Conservation (phyloP, 1,140 invertebrate genomes). For the Drosophila athabasca region DNA sequence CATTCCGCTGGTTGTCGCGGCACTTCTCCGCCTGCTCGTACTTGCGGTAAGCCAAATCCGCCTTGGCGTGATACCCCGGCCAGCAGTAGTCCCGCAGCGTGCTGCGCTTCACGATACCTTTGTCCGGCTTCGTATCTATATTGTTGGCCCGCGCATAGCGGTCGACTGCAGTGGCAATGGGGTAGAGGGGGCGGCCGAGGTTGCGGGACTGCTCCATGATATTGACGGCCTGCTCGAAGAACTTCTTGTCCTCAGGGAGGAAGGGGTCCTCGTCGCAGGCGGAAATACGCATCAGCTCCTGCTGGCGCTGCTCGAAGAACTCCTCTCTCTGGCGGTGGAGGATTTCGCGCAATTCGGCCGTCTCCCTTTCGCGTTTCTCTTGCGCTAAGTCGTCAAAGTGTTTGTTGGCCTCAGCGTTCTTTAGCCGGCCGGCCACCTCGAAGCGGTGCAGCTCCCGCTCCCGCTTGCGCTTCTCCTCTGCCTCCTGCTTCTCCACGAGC, state of each 20-base stretch:
- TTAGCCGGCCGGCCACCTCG: constrained; percentile 42
- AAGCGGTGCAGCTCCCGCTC: constrained; percentile 50
- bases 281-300: constrained; percentile 45
- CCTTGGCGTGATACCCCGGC: constrained; percentile 59
- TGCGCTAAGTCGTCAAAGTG: constrained; percentile 22
- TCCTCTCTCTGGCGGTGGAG: constrained; percentile 44
- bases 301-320: constrained; percentile 29
- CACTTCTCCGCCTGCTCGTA: constrained; percentile 63
- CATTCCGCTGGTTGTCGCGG: constrained; percentile 22
- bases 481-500: neutral
- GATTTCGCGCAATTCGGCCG: constrained; percentile 16
- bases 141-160: constrained; percentile 44
- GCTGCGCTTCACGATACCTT: constrained; percentile 34
- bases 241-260: constrained; percentile 54
- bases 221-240: constrained; percentile 42
- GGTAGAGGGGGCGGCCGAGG: constrained; percentile 53
- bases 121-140: constrained; percentile 44
- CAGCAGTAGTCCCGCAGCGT: constrained; percentile 52
- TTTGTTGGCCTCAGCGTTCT: constrained; percentile 46
- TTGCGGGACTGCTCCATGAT: constrained; percentile 43
- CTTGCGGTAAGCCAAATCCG: constrained; percentile 57
- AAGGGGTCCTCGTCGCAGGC: constrained; percentile 56
- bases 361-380: neutral
- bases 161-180: constrained; percentile 46
- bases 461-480: neutral